phyloP scores from a whole-genome alignment of 2,113 vertebrate genomes.

The Ptyas mucosa region DNA sequence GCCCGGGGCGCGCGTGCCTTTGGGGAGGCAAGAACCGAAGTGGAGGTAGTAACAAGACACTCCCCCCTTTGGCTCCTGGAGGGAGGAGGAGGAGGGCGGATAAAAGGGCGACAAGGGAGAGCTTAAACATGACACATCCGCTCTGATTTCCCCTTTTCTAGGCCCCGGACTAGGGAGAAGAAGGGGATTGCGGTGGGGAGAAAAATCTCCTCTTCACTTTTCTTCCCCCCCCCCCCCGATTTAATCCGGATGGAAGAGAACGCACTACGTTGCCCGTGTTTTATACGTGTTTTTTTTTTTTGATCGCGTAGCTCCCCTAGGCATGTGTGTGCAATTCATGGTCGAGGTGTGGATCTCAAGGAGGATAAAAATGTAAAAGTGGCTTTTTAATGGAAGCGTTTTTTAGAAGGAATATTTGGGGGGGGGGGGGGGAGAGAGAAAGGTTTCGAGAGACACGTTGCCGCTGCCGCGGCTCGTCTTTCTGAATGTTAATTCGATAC shows the following conservation, averaged over 20 bases:
- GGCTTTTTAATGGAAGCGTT: background rate
- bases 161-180: background rate
- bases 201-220: background rate
- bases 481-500: background rate
- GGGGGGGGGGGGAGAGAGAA: too few species aligned
- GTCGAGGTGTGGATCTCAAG: constrained; percentile 3
- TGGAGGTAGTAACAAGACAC: constrained; percentile 6
- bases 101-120: background rate
- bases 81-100: background rate
- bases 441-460: background rate
- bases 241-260: background rate
- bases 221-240: background rate
- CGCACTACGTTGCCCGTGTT: too few species aligned
- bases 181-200: background rate
- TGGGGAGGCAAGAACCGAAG: background rate
- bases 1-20: background rate
- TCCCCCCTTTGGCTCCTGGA: background rate
- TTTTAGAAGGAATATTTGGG: background rate
- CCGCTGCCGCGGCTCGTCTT: background rate
- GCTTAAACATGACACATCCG: constrained; percentile 23
- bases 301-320: background rate
- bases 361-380: background rate
- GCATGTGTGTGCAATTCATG: too few species aligned
- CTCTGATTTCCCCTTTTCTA: constrained; percentile 23
- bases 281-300: background rate